Evolutionary conservation across 2,797 vertebrate genomes (phyloP).

Genomic region (Somateria mollissima): DNA sequence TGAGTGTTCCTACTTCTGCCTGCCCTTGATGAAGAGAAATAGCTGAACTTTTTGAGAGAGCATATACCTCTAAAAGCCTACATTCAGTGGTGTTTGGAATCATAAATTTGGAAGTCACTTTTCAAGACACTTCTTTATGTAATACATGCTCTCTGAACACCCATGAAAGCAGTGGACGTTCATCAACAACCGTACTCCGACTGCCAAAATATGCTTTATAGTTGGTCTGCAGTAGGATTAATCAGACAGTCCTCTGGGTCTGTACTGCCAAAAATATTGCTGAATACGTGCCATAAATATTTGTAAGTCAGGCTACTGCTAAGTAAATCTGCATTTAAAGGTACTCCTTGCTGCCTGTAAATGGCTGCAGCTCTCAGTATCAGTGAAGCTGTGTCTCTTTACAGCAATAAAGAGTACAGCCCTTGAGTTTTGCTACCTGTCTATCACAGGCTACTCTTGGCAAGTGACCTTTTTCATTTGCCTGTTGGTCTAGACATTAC

Average conservation of each 20-base stretch:
- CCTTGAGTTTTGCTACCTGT: not conserved
- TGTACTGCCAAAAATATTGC: not conserved
- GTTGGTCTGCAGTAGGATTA: not conserved
- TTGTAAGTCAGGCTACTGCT: not conserved
- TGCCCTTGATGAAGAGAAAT: not conserved
- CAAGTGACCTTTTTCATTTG: slow-evolving; percentile 11
- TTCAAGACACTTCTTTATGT: not conserved
- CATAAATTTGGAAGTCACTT: not conserved
- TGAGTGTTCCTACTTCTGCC: not conserved
- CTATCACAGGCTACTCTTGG: slow-evolving; percentile 36
- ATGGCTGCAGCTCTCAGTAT: not conserved
- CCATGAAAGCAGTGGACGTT: not conserved
- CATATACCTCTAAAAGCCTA: not conserved
- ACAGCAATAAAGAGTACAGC: not conserved
- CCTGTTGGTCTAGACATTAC: slow-evolving; percentile 57
- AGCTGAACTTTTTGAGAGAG: not conserved
- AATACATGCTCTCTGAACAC: not conserved
- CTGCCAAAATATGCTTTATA: not conserved
- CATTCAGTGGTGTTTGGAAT: not conserved
- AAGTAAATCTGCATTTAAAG: not conserved
- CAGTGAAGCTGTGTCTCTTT: not conserved
- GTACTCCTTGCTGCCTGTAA: not conserved
- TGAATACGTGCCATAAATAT: not conserved
- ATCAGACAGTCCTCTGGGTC: not conserved
- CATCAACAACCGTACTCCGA: not conserved